Percentiles rank a stretch among this genome's conserved stretches.
Conservation (phyloP, 30 jellyfish, hydroid and myxozoan species). For the Aurelia aurita complex sp. Pacific region DNA sequence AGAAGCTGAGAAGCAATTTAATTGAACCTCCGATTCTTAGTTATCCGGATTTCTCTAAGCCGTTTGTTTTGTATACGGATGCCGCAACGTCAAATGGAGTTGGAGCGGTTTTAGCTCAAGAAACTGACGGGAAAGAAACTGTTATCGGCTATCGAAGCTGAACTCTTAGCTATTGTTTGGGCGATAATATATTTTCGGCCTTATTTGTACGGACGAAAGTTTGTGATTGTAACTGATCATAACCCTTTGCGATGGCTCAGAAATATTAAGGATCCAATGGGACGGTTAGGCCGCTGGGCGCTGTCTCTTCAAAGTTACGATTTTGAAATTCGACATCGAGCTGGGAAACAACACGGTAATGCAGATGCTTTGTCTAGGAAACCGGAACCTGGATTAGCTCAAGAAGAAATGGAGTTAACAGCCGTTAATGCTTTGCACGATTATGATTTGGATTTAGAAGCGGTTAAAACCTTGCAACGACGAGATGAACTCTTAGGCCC, state of each 20-base stretch:
- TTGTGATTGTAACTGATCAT: slow-evolving; percentile 27
- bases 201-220: slow-evolving; percentile 5
- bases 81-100: slow-evolving; percentile 9
- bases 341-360: too few relatives aligned
- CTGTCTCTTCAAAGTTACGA: background rate
- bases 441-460: background rate
- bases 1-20: too few relatives aligned
- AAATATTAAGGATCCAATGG: slow-evolving; percentile 26
- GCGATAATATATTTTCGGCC: too few relatives aligned
- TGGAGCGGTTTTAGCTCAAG: slow-evolving; percentile 21
- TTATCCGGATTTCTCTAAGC: slow-evolving; percentile 13
- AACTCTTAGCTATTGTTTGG: too few relatives aligned
- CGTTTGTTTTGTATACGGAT: slow-evolving; percentile 35
- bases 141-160: slow-evolving; percentile 9
- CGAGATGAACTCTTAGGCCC: background rate
- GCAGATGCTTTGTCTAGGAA: too few relatives aligned
- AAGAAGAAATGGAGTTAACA: too few relatives aligned
- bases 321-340: slow-evolving; percentile 22
- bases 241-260: slow-evolving; percentile 23
- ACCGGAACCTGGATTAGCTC: too few relatives aligned
- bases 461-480: background rate
- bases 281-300: slow-evolving; percentile 38
- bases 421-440: too few relatives aligned
- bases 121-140: slow-evolving; percentile 9
- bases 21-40: slow-evolving; percentile 1